Evolutionary conservation across 2,888 invertebrate genomes (phyloP).

Genomic region (Micoletzkya japonica): DNA sequence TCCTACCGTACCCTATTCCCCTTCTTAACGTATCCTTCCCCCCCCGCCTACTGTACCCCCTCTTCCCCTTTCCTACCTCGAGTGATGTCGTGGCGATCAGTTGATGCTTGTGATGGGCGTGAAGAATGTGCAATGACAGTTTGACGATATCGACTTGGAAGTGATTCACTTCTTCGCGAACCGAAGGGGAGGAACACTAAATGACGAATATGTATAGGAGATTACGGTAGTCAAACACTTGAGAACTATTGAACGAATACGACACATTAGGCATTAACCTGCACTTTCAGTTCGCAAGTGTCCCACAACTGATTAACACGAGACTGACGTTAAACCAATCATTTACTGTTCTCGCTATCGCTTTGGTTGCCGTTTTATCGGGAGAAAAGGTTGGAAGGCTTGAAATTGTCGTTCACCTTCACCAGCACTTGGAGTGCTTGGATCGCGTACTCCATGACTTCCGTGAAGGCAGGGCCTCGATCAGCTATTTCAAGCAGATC

Average conservation of each 20-base stretch:
- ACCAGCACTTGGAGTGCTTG: slow-evolving; percentile 21
- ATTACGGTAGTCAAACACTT: not conserved
- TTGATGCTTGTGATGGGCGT: not conserved
- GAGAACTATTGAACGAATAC: not conserved
- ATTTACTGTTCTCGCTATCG: too few species aligned
- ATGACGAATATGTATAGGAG: not conserved
- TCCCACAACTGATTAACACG: not conserved
- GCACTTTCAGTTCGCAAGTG: not conserved
- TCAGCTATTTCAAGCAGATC: slow-evolving; percentile 10
- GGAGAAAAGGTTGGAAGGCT: too few species aligned
- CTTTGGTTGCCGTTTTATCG: too few species aligned
- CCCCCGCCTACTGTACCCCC: not conserved
- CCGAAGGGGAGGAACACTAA: not conserved
- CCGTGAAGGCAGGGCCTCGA: slow-evolving; percentile 20
- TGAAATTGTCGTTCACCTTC: too few species aligned
- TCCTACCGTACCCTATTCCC: too few species aligned
- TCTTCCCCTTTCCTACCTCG: not conserved
- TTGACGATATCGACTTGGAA: not conserved
- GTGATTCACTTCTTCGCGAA: slow-evolving; percentile 4
- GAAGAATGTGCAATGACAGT: not conserved
- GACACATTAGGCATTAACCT: not conserved
- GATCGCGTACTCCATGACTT: slow-evolving; percentile 19
- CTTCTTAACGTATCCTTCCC: too few species aligned
- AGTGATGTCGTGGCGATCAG: not conserved
- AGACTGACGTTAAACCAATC: not conserved